phyloP scores from a whole-genome alignment of 2,113 vertebrate species.

The Glaucomys volans region DNA sequence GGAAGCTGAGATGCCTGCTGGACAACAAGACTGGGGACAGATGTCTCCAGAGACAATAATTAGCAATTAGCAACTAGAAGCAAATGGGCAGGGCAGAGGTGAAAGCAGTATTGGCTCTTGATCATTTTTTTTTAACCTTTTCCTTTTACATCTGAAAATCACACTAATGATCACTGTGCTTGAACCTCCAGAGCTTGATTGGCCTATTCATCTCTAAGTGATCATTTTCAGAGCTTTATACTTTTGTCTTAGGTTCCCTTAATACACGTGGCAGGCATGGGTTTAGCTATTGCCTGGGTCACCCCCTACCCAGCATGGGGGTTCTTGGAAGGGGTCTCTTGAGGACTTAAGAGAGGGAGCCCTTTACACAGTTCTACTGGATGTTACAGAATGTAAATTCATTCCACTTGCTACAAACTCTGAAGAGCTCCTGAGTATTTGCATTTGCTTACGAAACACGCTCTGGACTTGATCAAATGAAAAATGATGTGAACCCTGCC shows the following conservation, averaged over 20 bases:
- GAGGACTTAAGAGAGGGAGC: background rate
- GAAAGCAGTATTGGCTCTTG: background rate
- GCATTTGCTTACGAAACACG: slow-evolving; percentile 60
- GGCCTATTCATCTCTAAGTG: slow-evolving; percentile 49
- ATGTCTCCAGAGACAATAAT: background rate
- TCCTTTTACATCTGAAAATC: background rate
- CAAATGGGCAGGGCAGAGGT: background rate
- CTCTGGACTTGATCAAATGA: slow-evolving; percentile 59
- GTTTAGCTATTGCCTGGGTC: background rate
- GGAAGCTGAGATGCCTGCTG: background rate
- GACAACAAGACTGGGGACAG: background rate
- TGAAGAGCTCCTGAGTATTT: slow-evolving; percentile 16
- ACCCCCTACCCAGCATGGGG: background rate
- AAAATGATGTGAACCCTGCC: slow-evolving; percentile 17
- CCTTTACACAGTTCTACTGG: background rate
- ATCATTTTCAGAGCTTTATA: background rate
- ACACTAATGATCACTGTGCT: background rate
- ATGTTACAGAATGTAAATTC: slow-evolving; percentile 20
- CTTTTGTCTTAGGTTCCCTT: background rate
- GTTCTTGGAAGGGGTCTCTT: background rate
- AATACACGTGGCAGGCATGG: background rate
- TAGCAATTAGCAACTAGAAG: slow-evolving; percentile 45
- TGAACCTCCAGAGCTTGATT: slow-evolving; percentile 26
- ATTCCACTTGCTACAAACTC: background rate
- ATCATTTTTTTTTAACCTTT: background rate